Conservation (phyloP, 2,797 vertebrate species). For the Lagocephalus sceleratus region DNA sequence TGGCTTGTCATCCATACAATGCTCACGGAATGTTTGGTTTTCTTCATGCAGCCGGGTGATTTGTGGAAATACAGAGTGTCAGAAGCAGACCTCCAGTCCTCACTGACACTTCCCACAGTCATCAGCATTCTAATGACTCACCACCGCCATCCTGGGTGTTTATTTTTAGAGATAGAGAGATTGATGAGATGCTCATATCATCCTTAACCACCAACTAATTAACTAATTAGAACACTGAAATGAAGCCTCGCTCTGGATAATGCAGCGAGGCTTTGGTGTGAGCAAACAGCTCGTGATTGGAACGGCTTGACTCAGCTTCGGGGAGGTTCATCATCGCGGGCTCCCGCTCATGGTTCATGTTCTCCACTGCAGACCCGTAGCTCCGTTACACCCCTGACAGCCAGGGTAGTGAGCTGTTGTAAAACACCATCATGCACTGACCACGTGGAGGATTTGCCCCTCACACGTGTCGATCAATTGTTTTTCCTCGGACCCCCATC, state of each 20-base stretch:
- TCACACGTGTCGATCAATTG: constrained; percentile 45
- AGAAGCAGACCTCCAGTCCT: constrained; percentile 61
- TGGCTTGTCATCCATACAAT: constrained; percentile 65
- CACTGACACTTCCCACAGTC: constrained; percentile 72
- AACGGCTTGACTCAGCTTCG: constrained; percentile 56
- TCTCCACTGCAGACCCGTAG: constrained; percentile 42
- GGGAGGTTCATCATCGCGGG: constrained; percentile 31
- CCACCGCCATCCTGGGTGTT: constrained; percentile 70
- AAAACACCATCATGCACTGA: too few species aligned
- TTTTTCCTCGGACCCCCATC: constrained; percentile 16
- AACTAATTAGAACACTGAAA: constrained; percentile 83
- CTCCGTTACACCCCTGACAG: constrained; percentile 19
- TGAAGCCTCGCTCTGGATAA: constrained; percentile 79
- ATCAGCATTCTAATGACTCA: constrained; percentile 80
- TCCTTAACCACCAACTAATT: constrained; percentile 85
- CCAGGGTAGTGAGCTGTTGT: constrained; percentile 19
- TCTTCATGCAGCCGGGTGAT: constrained; percentile 45
- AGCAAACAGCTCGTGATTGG: constrained; percentile 66
- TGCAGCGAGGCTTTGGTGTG: constrained; percentile 65
- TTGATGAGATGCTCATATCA: constrained; percentile 81
- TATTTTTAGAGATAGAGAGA: constrained; percentile 82
- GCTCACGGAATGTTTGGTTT: constrained; percentile 55
- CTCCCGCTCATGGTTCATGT: constrained; percentile 29
- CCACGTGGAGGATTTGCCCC: too few species aligned
- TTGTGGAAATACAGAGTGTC: constrained; percentile 68